Evolutionary conservation across 1,140 invertebrate genomes (phyloP), one percentile per base, ranked within the genome.

Genomic region (Subanguina moxae): DNA sequence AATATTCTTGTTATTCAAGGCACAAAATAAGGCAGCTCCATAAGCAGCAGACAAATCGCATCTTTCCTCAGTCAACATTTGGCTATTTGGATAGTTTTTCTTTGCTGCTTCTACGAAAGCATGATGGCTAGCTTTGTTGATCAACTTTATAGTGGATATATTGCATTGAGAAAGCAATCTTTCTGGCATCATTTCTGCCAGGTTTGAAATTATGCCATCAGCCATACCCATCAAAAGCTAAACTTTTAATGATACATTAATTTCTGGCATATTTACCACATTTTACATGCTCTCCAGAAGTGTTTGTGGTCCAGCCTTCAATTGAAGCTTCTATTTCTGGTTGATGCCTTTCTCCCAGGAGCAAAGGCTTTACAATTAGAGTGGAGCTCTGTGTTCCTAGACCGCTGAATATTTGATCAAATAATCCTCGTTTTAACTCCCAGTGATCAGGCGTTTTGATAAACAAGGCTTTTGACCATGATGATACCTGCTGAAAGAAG

Each of bases 151-250:
- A n/a, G 15, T 71, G 21, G n/a, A 21, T 19, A 69, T 56, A 23
- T 32, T 23, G 27, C 32, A 28, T 30, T 69, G 17, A 8, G 3
- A 11, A 25, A 69, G 46, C 7, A 69, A 19, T 13, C 23, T 23
- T n/a, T 46, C 27, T 0, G 67, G 67, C 68, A 69, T 46, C 67
- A 69, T 69, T 71, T 46, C 38, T 21, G 67, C 45, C 11, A 69
- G 23, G 42, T 69, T 69, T 21, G 30, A 30, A 28, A 69, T 45
- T 17, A 72, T 48, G 0, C 67, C 67, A 7, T 66, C 68, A 70
- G 67, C 71, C 17, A 74, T 73, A 19, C 21, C 38, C n/a, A 25
- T 19, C 17, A 71, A 3, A n/a, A 69, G 46, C 67, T 74, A 57
- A 62, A 68, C 1, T 28, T 23, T 23, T 13, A 58, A n/a, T 5